A percentile compares a stretch with the other conserved stretches of the same genome.
These are phyloP conservation scores for Whitmania pigra DNA, from an alignment of 1,140 invertebrate genomes.

Conservation along the genomic window DNA sequence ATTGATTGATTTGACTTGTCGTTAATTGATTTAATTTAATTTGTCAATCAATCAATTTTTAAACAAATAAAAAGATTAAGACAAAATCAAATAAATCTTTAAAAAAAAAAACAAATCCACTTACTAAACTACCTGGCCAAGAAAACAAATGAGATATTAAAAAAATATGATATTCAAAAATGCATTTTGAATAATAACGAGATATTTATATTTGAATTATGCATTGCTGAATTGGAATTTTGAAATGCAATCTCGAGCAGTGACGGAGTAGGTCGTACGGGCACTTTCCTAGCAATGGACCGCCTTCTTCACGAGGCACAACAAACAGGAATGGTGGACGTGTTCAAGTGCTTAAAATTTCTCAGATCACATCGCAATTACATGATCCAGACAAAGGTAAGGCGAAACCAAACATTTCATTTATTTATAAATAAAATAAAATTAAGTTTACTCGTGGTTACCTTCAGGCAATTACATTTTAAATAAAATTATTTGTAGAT, in stretches of 20 bases:
- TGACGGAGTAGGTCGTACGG: slow-evolving; percentile 46
- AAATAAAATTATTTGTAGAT: no score
- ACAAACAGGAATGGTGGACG: slow-evolving; percentile 87
- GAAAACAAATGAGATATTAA: background rate
- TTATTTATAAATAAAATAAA: no score
- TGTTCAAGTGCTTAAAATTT: slow-evolving; percentile 91
- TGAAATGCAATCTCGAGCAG: slow-evolving; percentile 13
- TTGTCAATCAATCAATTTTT: no score
- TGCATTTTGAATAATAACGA: no score
- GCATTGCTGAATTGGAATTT: background rate
- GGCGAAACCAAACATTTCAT: no score
- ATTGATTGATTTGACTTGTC: background rate
- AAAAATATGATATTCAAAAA: no score
- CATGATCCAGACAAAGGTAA: slow-evolving; percentile 64
- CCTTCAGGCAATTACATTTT: no score
- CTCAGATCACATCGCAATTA: slow-evolving; percentile 67
- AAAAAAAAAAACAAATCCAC: background rate
- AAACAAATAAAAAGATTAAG: background rate
- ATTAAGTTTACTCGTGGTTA: no score
- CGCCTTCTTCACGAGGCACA: slow-evolving; percentile 73
- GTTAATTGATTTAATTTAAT: no score
- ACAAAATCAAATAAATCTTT: background rate
- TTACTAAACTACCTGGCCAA: background rate
- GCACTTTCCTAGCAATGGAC: slow-evolving; percentile 87
- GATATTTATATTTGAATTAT: background rate